phyloP scores from a whole-genome alignment of 2,113 vertebrate genomes.

The Condylura cristata region DNA sequence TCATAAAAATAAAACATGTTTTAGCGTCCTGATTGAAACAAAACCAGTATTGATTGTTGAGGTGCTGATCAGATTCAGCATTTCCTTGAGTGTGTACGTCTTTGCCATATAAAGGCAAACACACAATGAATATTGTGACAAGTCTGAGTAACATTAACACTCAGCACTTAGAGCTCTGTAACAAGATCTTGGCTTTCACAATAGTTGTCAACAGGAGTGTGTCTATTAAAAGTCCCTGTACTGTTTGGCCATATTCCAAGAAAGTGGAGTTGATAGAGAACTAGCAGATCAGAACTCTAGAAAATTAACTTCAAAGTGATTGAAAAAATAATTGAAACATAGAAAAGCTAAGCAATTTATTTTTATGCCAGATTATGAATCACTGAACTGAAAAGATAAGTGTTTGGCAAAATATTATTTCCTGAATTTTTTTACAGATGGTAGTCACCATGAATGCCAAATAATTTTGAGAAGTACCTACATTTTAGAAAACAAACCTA shows the following conservation, averaged over 20 bases:
- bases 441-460: not conserved
- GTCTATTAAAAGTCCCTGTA: not conserved
- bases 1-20: not conserved
- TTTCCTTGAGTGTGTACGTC: not conserved
- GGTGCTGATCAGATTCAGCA: not conserved
- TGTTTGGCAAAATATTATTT: not conserved
- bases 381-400: slow-evolving; percentile 16
- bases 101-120: not conserved
- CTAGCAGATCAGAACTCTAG: not conserved
- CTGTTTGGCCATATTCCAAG: not conserved
- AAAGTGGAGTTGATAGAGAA: not conserved
- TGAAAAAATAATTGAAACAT: not conserved
- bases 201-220: not conserved
- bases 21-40: not conserved
- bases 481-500: slow-evolving; percentile 12
- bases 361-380: slow-evolving; percentile 3
- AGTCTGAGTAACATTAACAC: not conserved
- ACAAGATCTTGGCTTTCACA: not conserved
- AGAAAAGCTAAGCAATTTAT: not conserved
- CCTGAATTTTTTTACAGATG: not conserved
- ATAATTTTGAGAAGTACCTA: not conserved
- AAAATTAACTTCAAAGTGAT: not conserved
- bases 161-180: not conserved
- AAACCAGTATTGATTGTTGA: not conserved
- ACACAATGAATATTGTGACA: not conserved